Evolutionary conservation across 92 coral and sea anemone genomes (phyloP), one percentile per base, ranked within the genome.

Genomic region (Pocillopora grandis): DNA sequence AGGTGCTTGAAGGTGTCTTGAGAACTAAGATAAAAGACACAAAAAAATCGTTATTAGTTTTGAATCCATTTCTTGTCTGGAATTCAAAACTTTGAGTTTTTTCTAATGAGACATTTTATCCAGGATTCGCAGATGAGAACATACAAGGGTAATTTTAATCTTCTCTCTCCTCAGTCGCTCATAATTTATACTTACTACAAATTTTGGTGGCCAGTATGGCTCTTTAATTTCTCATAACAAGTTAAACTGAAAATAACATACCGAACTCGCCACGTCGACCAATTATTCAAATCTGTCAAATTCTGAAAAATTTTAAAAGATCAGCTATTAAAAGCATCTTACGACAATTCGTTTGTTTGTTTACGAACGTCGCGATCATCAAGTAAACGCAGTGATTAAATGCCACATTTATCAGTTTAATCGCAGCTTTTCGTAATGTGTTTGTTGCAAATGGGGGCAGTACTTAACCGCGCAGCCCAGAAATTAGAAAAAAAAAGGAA

Each of bases 211-310:
- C 5, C 5, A 0, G 52, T 7, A 27, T 42, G 52, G 52, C 52
- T 42, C 52, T 42, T 42, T 7, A 42, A 7, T 42, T 42, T 42
- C 52, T 42, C 52, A 42, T 7, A 42, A 7, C 8, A 42, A 7
- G 52, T 42, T 42, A 7, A 42, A 10, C 14, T 59, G 18, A 10
- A 7, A 59, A 70, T 10, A 33, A 68, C 33, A 68, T 27, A 70
- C 75, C 33, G 48, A 21, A 20, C 42, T 56, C 37, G 64, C 12
- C 61, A 12, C 64, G 8, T 18, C 62, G 35, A 23, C 20, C 0
- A 2, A 60, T 59, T 76, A 10, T 76, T 76, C 23, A 60, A 76
- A 61, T 76, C 58, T 60, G 57, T 76, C 67, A 76, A 31, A 16
- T 58, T 17, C 9, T 52, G 21, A 33, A 33, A 19, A 27, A 15